Evolutionary conservation across 2,888 invertebrate genomes (phyloP), one percentile per base, ranked within the genome.

Genomic region (Ormyrus nitidulus): DNA sequence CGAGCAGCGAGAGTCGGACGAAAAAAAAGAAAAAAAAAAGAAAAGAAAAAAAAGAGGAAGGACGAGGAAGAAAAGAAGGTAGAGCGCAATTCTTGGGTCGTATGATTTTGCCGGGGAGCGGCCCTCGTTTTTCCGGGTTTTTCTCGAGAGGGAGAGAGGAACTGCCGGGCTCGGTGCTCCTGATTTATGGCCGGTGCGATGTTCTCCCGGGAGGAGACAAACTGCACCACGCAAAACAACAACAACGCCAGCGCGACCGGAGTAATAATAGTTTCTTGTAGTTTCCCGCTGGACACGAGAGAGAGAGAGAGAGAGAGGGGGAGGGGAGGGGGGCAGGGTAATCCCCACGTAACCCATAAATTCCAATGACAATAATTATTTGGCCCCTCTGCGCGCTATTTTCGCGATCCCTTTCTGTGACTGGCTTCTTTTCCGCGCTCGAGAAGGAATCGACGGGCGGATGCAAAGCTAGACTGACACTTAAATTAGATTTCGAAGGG

Each of bases 251-350:
- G 83, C 85, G 83, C 83, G 80, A 81, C 82, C 80, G 61, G 82
- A 76, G 86, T 87, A 86, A 87, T 86, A 86, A 86, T 87, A 88
- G 87, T 88, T 88, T 88, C 86, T 88, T 87, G 87, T 85, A 85
- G 84, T 85, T 86, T 82, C 81, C 79, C 72, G 59, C 68, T 71
- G 76, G 48, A 46, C 56, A 5, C 34, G 34, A 34, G 34, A 4
- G 34, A 4, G 34, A 34, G 34, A 34, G 74, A 75, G 79, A 70
- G 83, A 78, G 64, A 7, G 51, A 34, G n/a, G 8, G 56, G 81
- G 75, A 79, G 74, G 79, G 69, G 83, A 75, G 66, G 5, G 58
- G 48, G 44, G 6, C 49, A 82, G 75, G 84, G 83, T 86, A 85
- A 86, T 86, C 85, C 84, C 83, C 71, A 75, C 81, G 83, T 83